phyloP scores from a whole-genome alignment of 2,888 invertebrate species.

The Sarcophaga subvicina region DNA sequence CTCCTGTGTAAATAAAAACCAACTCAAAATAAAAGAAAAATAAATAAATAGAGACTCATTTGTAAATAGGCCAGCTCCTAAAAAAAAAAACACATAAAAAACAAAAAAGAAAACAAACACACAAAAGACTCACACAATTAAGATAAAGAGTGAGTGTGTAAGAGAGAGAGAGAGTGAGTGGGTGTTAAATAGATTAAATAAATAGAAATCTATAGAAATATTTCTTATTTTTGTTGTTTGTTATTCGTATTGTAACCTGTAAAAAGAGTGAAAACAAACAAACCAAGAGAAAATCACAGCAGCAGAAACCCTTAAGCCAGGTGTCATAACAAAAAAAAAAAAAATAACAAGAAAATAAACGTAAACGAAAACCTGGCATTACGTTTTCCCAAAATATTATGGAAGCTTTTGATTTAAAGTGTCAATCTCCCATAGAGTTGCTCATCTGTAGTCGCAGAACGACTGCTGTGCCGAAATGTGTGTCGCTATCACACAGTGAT shows the following conservation, averaged over 20 bases:
- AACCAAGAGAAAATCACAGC: no score
- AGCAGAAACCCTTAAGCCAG: conserved; percentile 38
- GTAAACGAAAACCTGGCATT: conserved; percentile 33
- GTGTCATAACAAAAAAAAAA: conserved; percentile 13
- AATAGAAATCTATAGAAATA: neutral
- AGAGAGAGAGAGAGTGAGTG: neutral
- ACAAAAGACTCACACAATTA: neutral
- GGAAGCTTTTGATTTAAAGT: conserved; percentile 79
- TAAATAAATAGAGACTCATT: conserved; percentile 43
- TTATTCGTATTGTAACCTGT: neutral
- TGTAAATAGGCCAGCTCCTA: conserved; percentile 33
- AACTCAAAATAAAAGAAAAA: neutral
- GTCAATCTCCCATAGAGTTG: conserved; percentile 72
- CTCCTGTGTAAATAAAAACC: conserved; percentile 47
- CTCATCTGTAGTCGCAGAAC: conserved; percentile 62
- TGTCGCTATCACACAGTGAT: conserved; percentile 13
- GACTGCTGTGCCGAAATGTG: conserved; percentile 52
- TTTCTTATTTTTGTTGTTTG: conserved; percentile 9
- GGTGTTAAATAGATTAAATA: conserved; percentile 18
- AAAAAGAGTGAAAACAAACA: neutral
- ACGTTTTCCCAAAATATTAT: conserved; percentile 77
- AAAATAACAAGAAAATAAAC: conserved; percentile 48
- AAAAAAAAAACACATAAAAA: neutral
- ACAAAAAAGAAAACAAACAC: neutral
- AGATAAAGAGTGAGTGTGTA: neutral